Evolutionary conservation across 2,113 vertebrate species (phyloP).

Genomic region (Peromyscus californicus): DNA sequence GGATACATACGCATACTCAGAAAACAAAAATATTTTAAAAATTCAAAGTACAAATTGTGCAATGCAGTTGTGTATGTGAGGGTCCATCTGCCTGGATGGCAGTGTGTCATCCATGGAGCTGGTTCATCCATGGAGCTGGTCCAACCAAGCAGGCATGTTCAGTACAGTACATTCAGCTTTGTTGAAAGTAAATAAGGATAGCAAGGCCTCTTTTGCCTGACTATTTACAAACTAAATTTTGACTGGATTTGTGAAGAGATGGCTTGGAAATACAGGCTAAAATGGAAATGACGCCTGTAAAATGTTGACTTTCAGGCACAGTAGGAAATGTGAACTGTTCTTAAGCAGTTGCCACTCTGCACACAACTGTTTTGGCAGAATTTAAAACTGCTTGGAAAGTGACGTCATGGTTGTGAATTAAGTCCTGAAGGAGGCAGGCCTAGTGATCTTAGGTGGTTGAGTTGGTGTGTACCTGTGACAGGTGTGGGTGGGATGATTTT

Average conservation of each 20-base stretch:
- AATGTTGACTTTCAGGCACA: neutral
- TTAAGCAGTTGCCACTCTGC: neutral
- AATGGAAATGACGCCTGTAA: neutral
- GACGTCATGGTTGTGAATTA: neutral
- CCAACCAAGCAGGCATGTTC: neutral
- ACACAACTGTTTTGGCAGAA: neutral
- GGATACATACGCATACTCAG: neutral
- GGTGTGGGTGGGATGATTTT: neutral
- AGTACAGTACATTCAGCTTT: neutral
- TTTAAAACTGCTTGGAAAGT: constrained; percentile 13
- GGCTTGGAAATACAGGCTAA: neutral
- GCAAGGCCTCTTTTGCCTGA: neutral
- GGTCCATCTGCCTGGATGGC: neutral
- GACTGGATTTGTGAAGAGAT: neutral
- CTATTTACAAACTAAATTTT: neutral
- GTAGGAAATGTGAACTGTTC: neutral
- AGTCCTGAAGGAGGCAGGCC: neutral
- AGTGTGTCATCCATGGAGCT: neutral
- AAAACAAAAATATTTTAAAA: neutral
- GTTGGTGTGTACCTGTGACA: neutral
- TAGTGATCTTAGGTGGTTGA: neutral
- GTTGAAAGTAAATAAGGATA: neutral
- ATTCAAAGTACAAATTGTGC: neutral
- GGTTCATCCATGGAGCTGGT: neutral
- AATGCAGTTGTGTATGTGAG: neutral